Percentiles rank a stretch among this genome's conserved stretches.
These are phyloP conservation scores for Pseudochromis fuscus DNA, from an alignment of 2,797 vertebrate genomes.

Conservation along the genomic window DNA sequence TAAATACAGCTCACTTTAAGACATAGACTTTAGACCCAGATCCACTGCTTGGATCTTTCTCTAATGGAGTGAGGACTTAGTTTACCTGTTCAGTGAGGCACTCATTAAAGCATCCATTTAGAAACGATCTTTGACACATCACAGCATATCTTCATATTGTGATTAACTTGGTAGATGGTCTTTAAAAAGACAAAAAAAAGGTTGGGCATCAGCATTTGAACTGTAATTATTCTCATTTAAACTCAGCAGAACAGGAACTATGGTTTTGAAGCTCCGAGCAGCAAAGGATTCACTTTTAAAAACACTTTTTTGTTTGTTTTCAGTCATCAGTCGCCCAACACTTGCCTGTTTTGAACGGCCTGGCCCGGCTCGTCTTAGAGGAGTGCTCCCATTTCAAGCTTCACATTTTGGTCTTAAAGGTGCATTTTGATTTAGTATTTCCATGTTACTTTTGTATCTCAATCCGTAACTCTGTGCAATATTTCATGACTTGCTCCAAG, in stretches of 20 bases:
- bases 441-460: constrained; percentile 49
- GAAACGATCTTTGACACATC: background rate
- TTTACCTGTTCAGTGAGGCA: background rate
- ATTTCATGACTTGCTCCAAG: constrained; percentile 65
- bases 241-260: background rate
- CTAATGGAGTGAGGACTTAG: background rate
- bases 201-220: background rate
- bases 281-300: background rate
- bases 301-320: background rate
- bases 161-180: background rate
- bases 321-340: background rate
- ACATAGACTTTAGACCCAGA: constrained; percentile 22
- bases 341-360: constrained; percentile 14
- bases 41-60: background rate
- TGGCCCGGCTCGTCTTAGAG: constrained; percentile 5
- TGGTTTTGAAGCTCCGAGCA: background rate
- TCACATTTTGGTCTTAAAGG: constrained; percentile 56
- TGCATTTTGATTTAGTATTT: constrained; percentile 50
- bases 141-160: background rate
- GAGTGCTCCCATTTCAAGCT: constrained; percentile 15
- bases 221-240: constrained; percentile 4
- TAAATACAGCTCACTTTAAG: background rate
- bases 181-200: no score
- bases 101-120: background rate
- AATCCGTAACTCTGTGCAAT: constrained; percentile 73